Base-by-base conservation (phyloP, 2,888 invertebrate species). In the Pasiphila rectangulata region DNA sequence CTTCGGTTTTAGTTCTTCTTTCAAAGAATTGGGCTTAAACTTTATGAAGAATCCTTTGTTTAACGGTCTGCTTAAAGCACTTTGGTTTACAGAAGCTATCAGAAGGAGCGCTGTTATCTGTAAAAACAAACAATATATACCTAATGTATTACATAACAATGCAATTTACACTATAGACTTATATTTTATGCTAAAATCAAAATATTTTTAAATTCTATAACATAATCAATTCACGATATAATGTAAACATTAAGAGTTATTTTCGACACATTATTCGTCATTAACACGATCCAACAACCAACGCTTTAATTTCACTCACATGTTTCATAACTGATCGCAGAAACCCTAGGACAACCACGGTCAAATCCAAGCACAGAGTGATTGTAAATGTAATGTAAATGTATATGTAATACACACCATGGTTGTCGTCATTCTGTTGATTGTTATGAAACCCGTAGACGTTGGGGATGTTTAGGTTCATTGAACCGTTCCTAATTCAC, bases 21-120 rank as follows among this genome's bases (percentile, higher is more conserved):
- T 79, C 1, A 50, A 13, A 2, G 66, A 61, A 27, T 64, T 40
- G 0, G 77, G 70, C 47, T 67, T 78, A 15, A 78, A 73, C 48
- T 75, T 79, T 2, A 79, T 44, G 40, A 67, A 71, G 38, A 78
- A 72, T 30, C 78, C 78, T 53, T 78, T 77, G 27, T 74, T 72
- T 52, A 80, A 72, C 1, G 83, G 77, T 10, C 64, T 59, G 46
- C 74, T 57, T 47, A 64, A 51, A 21, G 60, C 62, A 6, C 57
- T 24, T 45, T 54, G 51, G 29, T 62, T 48, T 21, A 60, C 53
- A 25, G 59, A 53, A 21, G 50, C 54, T 19, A 71, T 37, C 32
- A 66, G 44, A 12, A 69, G 34, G 17, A 71, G 36, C 16, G 45
- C 40, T 27, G 61, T 52, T 13, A 69, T 46, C 76, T 77, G 72